Evolutionary conservation across 2,113 vertebrate genomes (phyloP).

Genomic region (Piprites chloris): DNA sequence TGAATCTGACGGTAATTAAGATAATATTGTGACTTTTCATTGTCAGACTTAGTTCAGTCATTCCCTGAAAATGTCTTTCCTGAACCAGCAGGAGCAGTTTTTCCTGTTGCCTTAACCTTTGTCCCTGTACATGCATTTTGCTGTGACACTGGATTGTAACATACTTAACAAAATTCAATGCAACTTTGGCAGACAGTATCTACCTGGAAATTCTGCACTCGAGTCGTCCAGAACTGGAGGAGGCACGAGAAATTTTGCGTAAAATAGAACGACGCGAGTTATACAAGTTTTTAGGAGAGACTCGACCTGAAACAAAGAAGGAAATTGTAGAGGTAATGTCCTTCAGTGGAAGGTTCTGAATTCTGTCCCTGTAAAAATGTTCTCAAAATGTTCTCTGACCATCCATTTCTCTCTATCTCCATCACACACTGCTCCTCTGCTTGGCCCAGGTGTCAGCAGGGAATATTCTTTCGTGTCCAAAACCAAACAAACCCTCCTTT

Average conservation of each 20-base stretch:
- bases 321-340: constrained; percentile 58
- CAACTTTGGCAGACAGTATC: constrained; percentile 80
- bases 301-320: constrained; percentile 36
- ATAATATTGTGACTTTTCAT: background rate
- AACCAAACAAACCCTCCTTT: background rate
- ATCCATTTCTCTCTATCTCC: background rate
- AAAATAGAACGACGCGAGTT: constrained; percentile 83
- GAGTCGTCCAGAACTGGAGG: constrained; percentile 69
- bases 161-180: background rate
- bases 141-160: background rate
- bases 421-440: background rate
- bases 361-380: background rate
- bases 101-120: background rate
- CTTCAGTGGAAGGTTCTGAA: background rate
- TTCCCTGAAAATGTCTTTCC: background rate
- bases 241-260: constrained; percentile 79
- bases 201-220: constrained; percentile 92
- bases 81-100: background rate
- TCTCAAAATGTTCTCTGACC: background rate
- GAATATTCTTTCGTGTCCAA: background rate
- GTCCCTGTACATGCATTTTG: rapidly evolving
- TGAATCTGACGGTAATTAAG: background rate
- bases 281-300: constrained; percentile 87
- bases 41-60: background rate
- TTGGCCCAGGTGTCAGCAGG: background rate